These are phyloP conservation scores for Ochotona curzoniae DNA, from an alignment of 2,113 vertebrate genomes.

Conservation along the genomic window DNA sequence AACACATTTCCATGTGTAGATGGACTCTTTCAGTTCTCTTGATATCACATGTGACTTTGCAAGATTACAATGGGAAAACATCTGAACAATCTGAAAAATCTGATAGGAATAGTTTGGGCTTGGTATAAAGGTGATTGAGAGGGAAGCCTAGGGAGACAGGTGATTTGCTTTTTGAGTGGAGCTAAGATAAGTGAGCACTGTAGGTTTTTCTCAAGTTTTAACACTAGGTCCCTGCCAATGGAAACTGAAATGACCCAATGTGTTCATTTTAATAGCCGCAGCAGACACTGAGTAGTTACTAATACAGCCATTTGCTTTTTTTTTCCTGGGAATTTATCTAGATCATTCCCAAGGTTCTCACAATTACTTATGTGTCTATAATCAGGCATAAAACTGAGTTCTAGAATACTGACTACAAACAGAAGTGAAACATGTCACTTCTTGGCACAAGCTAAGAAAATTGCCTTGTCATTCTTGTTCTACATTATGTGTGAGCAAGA, in stretches of 20 bases:
- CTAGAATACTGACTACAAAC: background rate
- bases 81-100: background rate
- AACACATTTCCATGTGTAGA: background rate
- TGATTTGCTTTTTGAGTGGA: constrained; percentile 33
- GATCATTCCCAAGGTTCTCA: background rate
- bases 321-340: background rate
- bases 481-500: background rate
- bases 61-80: constrained; percentile 40
- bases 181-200: constrained; percentile 34
- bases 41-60: background rate
- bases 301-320: background rate
- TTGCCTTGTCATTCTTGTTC: background rate
- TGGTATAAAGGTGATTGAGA: background rate
- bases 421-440: background rate
- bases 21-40: background rate
- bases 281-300: background rate
- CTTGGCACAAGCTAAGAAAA: background rate
- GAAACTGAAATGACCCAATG: background rate
- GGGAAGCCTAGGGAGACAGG: background rate
- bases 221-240: constrained; percentile 5
- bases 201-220: constrained; percentile 23
- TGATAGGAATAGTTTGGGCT: constrained; percentile 33
- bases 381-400: background rate
- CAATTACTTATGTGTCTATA: background rate
- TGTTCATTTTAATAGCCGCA: background rate